Evolutionary conservation across 2,113 vertebrate species (phyloP).

Genomic region (Antechinus flavipes): DNA sequence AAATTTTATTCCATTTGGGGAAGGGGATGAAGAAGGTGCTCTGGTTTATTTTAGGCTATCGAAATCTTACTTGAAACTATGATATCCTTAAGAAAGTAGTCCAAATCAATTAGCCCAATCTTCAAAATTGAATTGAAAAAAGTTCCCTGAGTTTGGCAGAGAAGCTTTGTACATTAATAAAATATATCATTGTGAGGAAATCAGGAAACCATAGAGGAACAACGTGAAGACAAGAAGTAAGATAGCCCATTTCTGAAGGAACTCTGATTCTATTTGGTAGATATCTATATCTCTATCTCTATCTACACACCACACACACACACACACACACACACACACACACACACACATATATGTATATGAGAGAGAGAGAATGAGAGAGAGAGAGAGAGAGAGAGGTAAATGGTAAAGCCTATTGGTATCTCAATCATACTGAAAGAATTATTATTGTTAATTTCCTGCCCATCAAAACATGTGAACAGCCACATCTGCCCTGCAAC

Average conservation of each 20-base stretch:
- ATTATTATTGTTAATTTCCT: neutral
- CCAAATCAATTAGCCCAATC: neutral
- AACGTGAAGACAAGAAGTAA: neutral
- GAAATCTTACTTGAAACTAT: neutral
- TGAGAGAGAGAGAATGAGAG: too few relatives aligned
- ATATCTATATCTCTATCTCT: neutral
- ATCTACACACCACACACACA: too few relatives aligned
- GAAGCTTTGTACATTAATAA: neutral
- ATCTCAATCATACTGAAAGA: neutral
- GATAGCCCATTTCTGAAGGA: neutral
- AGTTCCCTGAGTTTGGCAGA: neutral
- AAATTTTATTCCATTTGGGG: neutral
- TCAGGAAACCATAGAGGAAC: neutral
- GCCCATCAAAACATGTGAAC: neutral
- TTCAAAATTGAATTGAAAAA: neutral
- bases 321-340: too few relatives aligned
- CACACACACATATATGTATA: too few relatives aligned
- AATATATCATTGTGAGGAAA: neutral
- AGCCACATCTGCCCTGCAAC: neutral
- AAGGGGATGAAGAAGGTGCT: neutral
- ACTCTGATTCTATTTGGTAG: neutral
- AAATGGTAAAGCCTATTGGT: neutral
- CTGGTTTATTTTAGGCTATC: neutral
- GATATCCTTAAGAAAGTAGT: neutral
- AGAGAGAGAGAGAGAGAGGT: neutral